phyloP scores from a whole-genome alignment of 2,113 vertebrate species.

The Chrysochloris asiatica region DNA sequence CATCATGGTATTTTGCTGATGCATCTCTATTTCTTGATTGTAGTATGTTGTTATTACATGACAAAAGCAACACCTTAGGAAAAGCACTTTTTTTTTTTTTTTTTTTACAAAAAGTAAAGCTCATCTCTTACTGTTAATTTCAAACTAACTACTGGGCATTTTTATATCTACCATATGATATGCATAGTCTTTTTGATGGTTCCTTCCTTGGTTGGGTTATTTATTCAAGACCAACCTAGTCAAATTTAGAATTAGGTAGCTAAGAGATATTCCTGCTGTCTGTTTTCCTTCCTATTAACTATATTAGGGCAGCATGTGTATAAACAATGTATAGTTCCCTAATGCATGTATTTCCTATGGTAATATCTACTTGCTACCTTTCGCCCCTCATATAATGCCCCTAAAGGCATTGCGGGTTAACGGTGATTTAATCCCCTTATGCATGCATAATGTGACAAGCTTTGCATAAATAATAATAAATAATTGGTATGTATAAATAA shows the following conservation, averaged over 20 bases:
- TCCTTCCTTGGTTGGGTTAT: constrained; percentile 8
- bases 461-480: constrained; percentile 99
- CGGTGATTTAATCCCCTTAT: constrained; percentile 95
- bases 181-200: not conserved
- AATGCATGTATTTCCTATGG: constrained; percentile 74
- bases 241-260: constrained; percentile 9
- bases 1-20: constrained; percentile 51
- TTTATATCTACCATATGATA: not conserved
- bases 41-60: constrained; percentile 48
- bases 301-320: constrained; percentile 42
- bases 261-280: constrained; percentile 38
- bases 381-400: constrained; percentile 81
- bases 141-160: constrained; percentile 50
- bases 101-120: not conserved
- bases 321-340: constrained; percentile 73
- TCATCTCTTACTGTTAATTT: constrained; percentile 44
- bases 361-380: constrained; percentile 80
- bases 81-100: not conserved
- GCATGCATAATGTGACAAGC: constrained; percentile 98
- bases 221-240: constrained; percentile 56
- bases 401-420: constrained; percentile 93
- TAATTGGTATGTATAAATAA: constrained; percentile 99
- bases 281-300: constrained; percentile 38
- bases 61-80: constrained; percentile 62
- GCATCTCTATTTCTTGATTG: constrained; percentile 47